These are phyloP conservation scores for Virgularia gustaviana DNA, from an alignment of 92 coral and sea anemone species.

Conservation along the genomic window DNA sequence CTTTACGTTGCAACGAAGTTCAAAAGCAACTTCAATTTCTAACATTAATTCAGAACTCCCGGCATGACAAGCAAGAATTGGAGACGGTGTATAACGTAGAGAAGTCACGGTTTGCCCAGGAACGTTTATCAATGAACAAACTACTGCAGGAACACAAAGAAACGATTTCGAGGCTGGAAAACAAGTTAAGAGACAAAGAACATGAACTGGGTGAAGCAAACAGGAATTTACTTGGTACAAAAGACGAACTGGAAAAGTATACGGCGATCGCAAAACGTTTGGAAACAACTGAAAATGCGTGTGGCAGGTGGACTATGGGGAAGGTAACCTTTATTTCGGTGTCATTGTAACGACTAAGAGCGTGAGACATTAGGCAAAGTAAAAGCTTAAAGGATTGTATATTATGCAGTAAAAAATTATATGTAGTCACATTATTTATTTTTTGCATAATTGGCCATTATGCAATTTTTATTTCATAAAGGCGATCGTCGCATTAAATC, in stretches of 20 bases:
- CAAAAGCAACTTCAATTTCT: neutral
- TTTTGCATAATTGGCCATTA: no score
- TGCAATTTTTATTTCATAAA: no score
- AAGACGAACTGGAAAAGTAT: constrained; percentile 18
- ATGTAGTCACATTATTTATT: no score
- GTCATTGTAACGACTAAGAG: no score
- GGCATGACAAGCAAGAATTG: constrained; percentile 66
- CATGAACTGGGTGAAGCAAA: constrained; percentile 20
- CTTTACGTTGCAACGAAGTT: neutral
- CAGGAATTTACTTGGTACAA: constrained; percentile 2
- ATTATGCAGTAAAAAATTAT: no score
- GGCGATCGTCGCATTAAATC: no score
- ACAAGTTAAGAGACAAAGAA: constrained; percentile 11
- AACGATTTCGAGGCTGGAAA: constrained; percentile 1
- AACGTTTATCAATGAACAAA: constrained; percentile 5
- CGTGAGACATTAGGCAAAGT: no score
- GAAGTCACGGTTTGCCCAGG: constrained; percentile 77
- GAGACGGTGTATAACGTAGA: constrained; percentile 71
- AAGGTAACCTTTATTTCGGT: no score
- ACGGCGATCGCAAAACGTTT: constrained; percentile 19
- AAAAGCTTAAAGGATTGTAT: no score
- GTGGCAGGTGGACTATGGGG: constrained; percentile 16
- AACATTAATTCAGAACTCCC: constrained; percentile 51
- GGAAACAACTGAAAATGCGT: constrained; percentile 1
- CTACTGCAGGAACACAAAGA: constrained; percentile 10